Evolutionary conservation across 2,113 vertebrate genomes (phyloP), one percentile per base, ranked within the genome.

Genomic region (Diglossa brunneiventris): DNA sequence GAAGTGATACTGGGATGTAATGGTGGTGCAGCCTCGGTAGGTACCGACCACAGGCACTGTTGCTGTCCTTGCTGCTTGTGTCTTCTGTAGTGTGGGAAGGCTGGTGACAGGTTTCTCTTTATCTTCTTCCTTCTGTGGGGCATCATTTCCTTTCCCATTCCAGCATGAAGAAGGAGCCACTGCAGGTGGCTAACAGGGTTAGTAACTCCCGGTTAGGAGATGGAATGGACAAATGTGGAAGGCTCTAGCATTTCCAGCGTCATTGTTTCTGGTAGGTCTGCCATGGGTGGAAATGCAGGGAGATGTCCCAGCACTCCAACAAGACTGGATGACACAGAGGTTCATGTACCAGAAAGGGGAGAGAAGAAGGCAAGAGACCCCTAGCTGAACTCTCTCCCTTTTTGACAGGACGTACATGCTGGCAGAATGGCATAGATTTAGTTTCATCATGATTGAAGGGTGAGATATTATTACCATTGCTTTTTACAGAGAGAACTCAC

Each of bases 311-410:
- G 30, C 30, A 11, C 10, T 63, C 16, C 52, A 30, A 3, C 19
- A 7, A 17, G 24, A 17, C 2, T 76, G 37, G 18, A 23, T 86
- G 39, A 37, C 23, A 3, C 10, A n/a, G 56, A 67, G 23, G 14
- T 39, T 95, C 35, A 16, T n/a, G 6, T 17, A 12, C 8, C 21
- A 49, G 30, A 31, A 55, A 41, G 10, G 24, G 10, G 33, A 73
- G 49, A 41, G 62, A 13, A 85, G 24, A 22, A 61, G n/a, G 24
- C 46, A 46, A 70, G 47, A 68, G n/a, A 61, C 13, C 11, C 30
- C 0, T 0, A 68, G 27, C n/a, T 75, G 62, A 68, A 12, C 15
- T 27, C 44, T 85, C 23, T 46, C 12, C 14, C 18, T 56, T 37
- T 91, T 31, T 3, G 2, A 15, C 22, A 66, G 59, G 81, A 84